These are phyloP conservation scores for Leistus spinibarbis DNA, from an alignment of 2,888 invertebrate species.

Conservation along the genomic window DNA sequence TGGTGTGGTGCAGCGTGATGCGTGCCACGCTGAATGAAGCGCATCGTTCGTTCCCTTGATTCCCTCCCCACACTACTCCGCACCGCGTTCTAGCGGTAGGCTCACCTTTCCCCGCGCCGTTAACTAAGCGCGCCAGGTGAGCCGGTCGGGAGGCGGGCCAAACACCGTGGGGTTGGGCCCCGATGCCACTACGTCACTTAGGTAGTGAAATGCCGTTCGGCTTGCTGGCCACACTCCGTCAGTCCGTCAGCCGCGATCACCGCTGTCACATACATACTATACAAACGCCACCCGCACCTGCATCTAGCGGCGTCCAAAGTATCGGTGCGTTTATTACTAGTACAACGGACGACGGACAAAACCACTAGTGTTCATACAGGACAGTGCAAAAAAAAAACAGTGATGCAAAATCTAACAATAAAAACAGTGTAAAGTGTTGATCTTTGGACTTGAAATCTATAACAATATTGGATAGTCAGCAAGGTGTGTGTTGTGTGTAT, in stretches of 20 bases:
- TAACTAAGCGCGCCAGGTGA: conserved; percentile 4
- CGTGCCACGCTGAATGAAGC: conserved; percentile 1
- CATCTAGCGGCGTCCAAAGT: neutral
- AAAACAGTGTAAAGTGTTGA: neutral
- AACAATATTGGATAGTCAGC: neutral
- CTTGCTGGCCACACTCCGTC: conserved; percentile 2
- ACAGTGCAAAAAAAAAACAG: conserved; percentile 40
- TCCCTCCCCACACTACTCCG: neutral
- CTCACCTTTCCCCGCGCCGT: neutral
- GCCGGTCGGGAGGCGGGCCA: conserved; percentile 10
- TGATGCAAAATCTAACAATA: conserved; percentile 54
- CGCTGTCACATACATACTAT: neutral
- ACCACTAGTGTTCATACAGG: conserved; percentile 43
- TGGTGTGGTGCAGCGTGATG: neutral
- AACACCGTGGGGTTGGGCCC: conserved; percentile 1
- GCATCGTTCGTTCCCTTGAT: neutral
- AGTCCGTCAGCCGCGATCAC: conserved; percentile 4
- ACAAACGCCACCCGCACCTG: conserved; percentile 5
- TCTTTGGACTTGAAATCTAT: neutral
- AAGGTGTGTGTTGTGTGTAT: neutral
- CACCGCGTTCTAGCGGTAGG: neutral
- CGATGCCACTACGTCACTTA: neutral
- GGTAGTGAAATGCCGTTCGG: conserved; percentile 1
- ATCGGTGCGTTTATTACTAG: conserved; percentile 40
- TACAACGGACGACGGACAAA: conserved; percentile 39